Conservation (phyloP, 2,797 vertebrate genomes). For the Podarcis siculus region DNA sequence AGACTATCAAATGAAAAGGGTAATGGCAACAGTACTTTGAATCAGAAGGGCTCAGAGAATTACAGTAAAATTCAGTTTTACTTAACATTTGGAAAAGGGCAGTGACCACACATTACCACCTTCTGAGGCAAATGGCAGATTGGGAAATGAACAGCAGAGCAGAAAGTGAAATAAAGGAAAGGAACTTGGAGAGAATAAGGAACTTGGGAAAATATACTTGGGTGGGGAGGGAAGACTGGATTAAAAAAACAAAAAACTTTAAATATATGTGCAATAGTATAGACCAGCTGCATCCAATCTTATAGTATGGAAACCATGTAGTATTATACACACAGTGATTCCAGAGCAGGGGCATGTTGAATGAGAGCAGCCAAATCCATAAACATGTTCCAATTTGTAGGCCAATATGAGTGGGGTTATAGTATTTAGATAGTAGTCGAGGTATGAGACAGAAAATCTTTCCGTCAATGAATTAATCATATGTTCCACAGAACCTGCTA, state of each 20-base stretch:
- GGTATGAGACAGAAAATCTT: too few relatives aligned
- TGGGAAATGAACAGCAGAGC: conserved; percentile 9
- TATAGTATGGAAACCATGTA: too few relatives aligned
- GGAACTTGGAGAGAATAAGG: neutral
- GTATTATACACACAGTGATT: too few relatives aligned
- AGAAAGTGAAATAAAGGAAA: conserved; percentile 23
- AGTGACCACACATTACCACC: conserved; percentile 21
- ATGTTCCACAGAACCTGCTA: too few relatives aligned
- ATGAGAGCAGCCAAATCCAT: too few relatives aligned
- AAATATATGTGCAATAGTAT: neutral
- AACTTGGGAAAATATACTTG: conserved; percentile 14
- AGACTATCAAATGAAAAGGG: conserved; percentile 32
- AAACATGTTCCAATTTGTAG: too few relatives aligned
- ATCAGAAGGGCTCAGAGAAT: conserved; percentile 41
- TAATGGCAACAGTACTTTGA: conserved; percentile 30
- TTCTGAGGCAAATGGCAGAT: conserved; percentile 38
- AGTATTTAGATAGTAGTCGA: too few relatives aligned
- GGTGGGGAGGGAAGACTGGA: neutral
- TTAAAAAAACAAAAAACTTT: neutral
- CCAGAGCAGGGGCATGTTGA: too few relatives aligned
- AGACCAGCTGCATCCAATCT: neutral
- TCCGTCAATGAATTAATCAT: too few relatives aligned
- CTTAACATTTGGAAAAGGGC: conserved; percentile 46
- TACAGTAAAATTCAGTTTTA: conserved; percentile 27
- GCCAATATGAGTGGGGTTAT: too few relatives aligned